phyloP scores from a whole-genome alignment of 2,113 vertebrate species.

The Dromaius novaehollandiae region DNA sequence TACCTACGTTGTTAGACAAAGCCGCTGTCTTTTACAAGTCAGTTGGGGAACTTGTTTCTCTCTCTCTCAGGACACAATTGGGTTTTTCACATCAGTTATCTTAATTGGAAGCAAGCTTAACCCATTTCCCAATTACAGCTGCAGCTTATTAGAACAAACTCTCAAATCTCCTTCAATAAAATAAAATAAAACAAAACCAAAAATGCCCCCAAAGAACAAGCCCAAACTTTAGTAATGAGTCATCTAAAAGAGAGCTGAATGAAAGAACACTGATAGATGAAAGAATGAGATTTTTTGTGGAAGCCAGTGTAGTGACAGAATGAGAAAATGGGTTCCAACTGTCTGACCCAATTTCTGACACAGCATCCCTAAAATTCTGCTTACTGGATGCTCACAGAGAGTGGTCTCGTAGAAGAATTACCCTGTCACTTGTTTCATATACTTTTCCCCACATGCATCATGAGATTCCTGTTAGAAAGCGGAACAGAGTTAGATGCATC shows the following conservation, averaged over 20 bases:
- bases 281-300: not conserved
- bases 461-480: not conserved
- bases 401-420: not conserved
- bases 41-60: slow-evolving; percentile 36
- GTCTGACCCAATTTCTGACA: not conserved
- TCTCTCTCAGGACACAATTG: slow-evolving; percentile 62
- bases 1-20: slow-evolving; percentile 58
- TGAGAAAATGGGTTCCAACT: rapidly evolving
- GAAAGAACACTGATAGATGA: not conserved
- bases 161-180: slow-evolving; percentile 44
- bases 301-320: not conserved
- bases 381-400: not conserved
- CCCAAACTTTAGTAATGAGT: not conserved
- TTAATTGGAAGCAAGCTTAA: slow-evolving; percentile 76
- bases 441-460: not conserved
- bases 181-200: not conserved
- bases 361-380: not conserved
- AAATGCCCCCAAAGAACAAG: not conserved
- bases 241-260: not conserved
- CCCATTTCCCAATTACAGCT: slow-evolving; percentile 74
- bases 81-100: slow-evolving; percentile 74
- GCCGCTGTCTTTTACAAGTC: slow-evolving; percentile 32
- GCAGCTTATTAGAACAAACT: slow-evolving; percentile 63
- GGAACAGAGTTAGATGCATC: not conserved
- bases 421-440: rapidly evolving